Evolutionary conservation across 1,140 invertebrate species (phyloP).

Genomic region (Atta colombica): DNA sequence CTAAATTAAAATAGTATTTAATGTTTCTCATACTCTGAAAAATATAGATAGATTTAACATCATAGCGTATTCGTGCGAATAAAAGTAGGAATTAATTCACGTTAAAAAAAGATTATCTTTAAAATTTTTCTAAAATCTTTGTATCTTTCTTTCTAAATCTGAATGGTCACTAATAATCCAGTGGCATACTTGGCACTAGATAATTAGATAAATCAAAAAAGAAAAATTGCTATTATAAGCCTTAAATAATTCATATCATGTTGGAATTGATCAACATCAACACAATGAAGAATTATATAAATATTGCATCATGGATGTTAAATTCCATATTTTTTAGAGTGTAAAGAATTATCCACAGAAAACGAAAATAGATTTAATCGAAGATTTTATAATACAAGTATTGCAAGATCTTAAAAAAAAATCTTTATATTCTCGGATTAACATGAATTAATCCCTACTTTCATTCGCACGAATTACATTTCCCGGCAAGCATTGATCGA

Average conservation of each 20-base stretch:
- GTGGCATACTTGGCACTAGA: no score
- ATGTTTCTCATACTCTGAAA: background rate
- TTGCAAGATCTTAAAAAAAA: background rate
- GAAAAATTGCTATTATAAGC: no score
- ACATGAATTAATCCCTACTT: background rate
- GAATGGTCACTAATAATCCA: no score
- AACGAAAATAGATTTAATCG: background rate
- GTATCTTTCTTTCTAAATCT: background rate
- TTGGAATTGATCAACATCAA: no score
- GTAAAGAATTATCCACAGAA: background rate
- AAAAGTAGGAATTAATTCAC: background rate
- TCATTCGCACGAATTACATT: constrained; percentile 2
- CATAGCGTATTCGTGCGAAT: background rate
- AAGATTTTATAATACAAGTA: background rate
- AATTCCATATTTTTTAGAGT: no score
- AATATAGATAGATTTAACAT: no score
- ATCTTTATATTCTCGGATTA: background rate
- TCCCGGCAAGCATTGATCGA: background rate
- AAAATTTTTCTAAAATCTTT: background rate
- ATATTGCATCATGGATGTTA: no score
- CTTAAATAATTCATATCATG: no score
- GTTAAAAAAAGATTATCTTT: constrained; percentile 2
- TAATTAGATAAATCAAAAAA: no score
- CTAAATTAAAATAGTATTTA: background rate
- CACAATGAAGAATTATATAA: no score